Conservation (phyloP, 2,888 invertebrate genomes). For the Conus canariensis region DNA sequence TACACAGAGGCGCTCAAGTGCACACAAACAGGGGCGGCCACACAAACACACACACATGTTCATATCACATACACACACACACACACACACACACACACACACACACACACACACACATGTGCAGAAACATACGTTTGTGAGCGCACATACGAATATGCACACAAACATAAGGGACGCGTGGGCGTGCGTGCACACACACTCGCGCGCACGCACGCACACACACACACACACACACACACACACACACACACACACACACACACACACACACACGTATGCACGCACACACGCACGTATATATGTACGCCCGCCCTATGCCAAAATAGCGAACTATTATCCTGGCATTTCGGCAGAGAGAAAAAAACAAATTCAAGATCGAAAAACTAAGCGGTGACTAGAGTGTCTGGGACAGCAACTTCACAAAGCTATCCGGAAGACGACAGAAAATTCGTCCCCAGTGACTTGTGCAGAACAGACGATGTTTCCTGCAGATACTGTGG, state of each 20-base stretch:
- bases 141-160: not conserved
- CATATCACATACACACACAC: not conserved
- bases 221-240: not conserved
- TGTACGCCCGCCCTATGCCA: not conserved
- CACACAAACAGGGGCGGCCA: too few relatives aligned
- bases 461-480: too few relatives aligned
- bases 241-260: constrained; percentile 16
- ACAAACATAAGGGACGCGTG: not conserved
- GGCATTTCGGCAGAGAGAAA: too few relatives aligned
- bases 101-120: not conserved
- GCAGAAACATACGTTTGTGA: not conserved
- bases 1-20: too few relatives aligned
- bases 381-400: too few relatives aligned
- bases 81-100: not conserved
- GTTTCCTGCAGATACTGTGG: too few relatives aligned
- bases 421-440: too few relatives aligned
- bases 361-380: too few relatives aligned
- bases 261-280: not conserved
- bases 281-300: constrained; percentile 12
- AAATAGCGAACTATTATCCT: not conserved
- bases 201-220: not conserved
- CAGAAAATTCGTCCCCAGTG: too few relatives aligned
- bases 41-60: too few relatives aligned
- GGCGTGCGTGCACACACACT: not conserved
- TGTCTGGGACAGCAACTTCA: too few relatives aligned